Conservation (phyloP, 2,113 vertebrate genomes). For the Carlito syrichta region DNA sequence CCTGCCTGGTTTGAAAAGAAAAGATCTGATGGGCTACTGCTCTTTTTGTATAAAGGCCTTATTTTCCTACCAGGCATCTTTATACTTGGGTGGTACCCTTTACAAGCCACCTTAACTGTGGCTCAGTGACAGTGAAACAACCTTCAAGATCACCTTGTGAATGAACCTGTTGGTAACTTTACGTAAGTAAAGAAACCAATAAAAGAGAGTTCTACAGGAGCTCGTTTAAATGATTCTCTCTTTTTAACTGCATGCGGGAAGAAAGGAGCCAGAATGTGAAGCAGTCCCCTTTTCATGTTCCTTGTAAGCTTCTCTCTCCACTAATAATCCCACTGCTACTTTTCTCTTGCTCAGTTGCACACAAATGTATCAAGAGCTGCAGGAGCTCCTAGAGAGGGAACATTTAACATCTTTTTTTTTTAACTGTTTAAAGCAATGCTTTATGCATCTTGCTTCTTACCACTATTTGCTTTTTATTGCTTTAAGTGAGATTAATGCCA, state of each 20-base stretch:
- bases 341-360: conserved; percentile 78
- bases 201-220: conserved; percentile 76
- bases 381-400: conserved; percentile 71
- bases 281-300: conserved; percentile 74
- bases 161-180: conserved; percentile 79
- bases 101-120: conserved; percentile 78
- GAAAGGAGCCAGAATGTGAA: conserved; percentile 68
- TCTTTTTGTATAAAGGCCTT: conserved; percentile 77
- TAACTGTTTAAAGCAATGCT: conserved; percentile 76
- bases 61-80: conserved; percentile 83
- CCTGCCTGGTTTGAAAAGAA: conserved; percentile 77
- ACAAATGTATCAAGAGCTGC: conserved; percentile 72
- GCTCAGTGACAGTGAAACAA: conserved; percentile 78
- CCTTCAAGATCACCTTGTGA: conserved; percentile 82
- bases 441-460: conserved; percentile 78
- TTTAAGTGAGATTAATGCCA: conserved; percentile 72
- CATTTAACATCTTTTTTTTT: conserved; percentile 74
- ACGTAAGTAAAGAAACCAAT: conserved; percentile 76
- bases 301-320: conserved; percentile 71
- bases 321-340: conserved; percentile 76
- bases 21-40: conserved; percentile 81
- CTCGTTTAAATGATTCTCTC: conserved; percentile 76
- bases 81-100: conserved; percentile 80
- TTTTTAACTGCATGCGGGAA: conserved; percentile 76
- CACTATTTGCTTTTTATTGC: conserved; percentile 77